phyloP scores from a whole-genome alignment of 2,113 vertebrate species.

The Actenoides lindsayi region DNA sequence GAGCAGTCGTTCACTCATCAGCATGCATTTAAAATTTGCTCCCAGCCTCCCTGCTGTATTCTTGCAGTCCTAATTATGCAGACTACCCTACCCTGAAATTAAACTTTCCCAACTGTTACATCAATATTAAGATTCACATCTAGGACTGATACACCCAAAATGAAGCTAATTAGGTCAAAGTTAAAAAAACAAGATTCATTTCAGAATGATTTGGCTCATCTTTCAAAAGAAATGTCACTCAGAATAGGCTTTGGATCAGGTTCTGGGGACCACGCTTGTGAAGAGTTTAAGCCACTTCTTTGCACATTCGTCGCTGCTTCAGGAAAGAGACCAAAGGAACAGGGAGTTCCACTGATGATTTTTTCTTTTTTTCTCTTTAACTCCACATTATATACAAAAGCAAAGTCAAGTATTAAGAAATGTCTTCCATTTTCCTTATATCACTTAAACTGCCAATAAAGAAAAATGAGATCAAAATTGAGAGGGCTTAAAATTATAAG shows the following conservation, averaged over 20 bases:
- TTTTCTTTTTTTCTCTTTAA: neutral
- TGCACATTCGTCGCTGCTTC: neutral
- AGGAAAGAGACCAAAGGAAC: neutral
- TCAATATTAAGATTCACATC: slow-evolving; percentile 31
- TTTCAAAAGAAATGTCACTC: neutral
- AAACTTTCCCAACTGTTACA: slow-evolving; percentile 70
- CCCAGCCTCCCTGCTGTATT: neutral
- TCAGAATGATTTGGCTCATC: neutral
- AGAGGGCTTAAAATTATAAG: neutral
- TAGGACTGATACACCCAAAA: slow-evolving; percentile 12
- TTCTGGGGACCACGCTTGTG: neutral
- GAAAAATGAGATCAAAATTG: neutral
- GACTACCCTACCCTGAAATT: slow-evolving; percentile 74
- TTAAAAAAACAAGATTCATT: slow-evolving; percentile 25
- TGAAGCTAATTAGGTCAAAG: slow-evolving; percentile 63
- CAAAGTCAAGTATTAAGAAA: neutral
- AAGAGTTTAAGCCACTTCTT: neutral
- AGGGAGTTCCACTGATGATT: neutral
- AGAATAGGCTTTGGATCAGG: neutral
- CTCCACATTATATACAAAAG: neutral
- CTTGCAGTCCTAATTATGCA: slow-evolving; percentile 52
- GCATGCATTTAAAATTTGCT: neutral
- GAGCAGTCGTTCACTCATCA: slow-evolving; percentile 4
- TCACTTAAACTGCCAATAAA: neutral
- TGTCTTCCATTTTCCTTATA: neutral